Evolutionary conservation across 2,113 vertebrate species (phyloP), one percentile per base, ranked within the genome.

Genomic region (Acanthisitta chloris): DNA sequence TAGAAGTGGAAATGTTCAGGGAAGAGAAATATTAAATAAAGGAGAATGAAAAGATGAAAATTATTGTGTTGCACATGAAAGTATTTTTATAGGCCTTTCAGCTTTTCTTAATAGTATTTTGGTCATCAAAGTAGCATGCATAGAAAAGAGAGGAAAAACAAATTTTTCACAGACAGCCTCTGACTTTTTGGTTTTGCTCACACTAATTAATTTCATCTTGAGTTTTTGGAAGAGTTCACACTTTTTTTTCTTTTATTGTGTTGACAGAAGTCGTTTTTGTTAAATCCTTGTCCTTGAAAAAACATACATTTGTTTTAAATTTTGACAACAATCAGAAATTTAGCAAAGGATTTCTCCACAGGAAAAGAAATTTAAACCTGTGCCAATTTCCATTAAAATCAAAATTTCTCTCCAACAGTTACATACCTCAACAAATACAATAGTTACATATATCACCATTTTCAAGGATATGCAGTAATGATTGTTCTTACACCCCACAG

Each of bases 281-380:
- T 91, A 23, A 79, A 85, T 94, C 48, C 43, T 42, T 74, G 84
- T 78, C 72, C 48, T 85, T 73, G 76, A 94, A 92, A 89, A 97
- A 96, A 91, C 59, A 90, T 84, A 94, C 92, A 96, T 96, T 97
- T 97, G 94, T 93, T 97, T 96, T 95, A 91, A 91, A 95, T 97
- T 96, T 97, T 74, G 92, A 76, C n/a, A 97, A 51, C 91, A 96
- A 91, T 83, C 76, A 83, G 46, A 86, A 23, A 93, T 81, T 96
- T 79, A 94, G 95, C 55, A 94, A 96, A 96, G 76, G 73, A 94
- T 95, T 96, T 96, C 88, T 96, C 78, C 82, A 95, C 67, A 61
- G 46, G 40, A 57, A 95, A 92, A 97, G 93, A 92, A 81, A 34
- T 66, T 51, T 24, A 96, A 92, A 65, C 38, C 49, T 57, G 14